phyloP scores from a whole-genome alignment of 2,888 invertebrate species.

The Phrixothrix hirtus region DNA sequence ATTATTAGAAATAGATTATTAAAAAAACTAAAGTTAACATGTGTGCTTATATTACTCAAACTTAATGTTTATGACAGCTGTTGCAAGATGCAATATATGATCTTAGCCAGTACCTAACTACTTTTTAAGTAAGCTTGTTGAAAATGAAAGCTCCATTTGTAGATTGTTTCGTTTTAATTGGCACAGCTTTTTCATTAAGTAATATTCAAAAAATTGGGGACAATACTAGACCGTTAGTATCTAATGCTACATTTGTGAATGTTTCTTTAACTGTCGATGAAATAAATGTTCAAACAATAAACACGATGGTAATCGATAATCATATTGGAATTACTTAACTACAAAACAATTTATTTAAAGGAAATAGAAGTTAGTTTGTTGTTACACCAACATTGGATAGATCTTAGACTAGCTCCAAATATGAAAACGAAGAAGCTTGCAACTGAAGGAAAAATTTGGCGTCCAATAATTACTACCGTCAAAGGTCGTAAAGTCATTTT shows the following conservation, averaged over 20 bases:
- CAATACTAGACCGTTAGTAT: constrained; percentile 36
- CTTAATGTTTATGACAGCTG: no score
- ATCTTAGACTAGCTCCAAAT: constrained; percentile 42
- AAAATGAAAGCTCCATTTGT: constrained; percentile 32
- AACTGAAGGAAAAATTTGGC: constrained; percentile 45
- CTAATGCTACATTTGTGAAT: constrained; percentile 37
- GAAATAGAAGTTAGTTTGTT: constrained; percentile 36
- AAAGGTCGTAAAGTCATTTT: constrained; percentile 32
- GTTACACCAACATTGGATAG: constrained; percentile 44
- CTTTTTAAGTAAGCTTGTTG: no score
- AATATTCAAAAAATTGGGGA: constrained; percentile 32
- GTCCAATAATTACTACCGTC: constrained; percentile 42
- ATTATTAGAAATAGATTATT: no score
- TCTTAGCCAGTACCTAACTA: no score
- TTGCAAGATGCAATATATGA: no score
- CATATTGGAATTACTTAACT: no score
- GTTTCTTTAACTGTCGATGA: constrained; percentile 40
- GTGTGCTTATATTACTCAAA: no score
- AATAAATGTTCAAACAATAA: constrained; percentile 30
- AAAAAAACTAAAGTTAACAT: no score
- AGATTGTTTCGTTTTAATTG: constrained; percentile 43
- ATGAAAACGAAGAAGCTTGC: constrained; percentile 41
- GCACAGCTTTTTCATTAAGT: constrained; percentile 38
- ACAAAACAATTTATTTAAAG: no score
- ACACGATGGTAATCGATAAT: constrained; percentile 41